Evolutionary conservation across 23 tunicate species (phyloP).

Genomic region (Ascidia mentula): DNA sequence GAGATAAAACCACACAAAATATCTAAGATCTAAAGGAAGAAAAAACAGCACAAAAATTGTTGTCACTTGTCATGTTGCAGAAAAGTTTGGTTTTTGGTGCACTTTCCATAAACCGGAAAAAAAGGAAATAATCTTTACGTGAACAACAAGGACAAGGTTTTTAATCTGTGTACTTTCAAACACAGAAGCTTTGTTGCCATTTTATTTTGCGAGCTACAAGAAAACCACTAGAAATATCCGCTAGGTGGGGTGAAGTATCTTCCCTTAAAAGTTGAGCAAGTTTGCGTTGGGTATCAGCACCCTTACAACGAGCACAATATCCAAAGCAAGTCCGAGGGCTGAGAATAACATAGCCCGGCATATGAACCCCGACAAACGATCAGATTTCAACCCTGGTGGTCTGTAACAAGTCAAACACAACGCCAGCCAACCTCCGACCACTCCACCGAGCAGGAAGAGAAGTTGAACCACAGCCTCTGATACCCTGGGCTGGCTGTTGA

Average conservation of each 20-base stretch:
- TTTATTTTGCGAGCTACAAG: too few relatives aligned
- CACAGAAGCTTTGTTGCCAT: too few relatives aligned
- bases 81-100: too few relatives aligned
- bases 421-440: conserved; percentile 73
- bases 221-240: too few relatives aligned
- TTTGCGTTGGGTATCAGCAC: conserved; percentile 37
- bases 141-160: too few relatives aligned
- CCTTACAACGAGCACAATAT: conserved; percentile 30
- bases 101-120: too few relatives aligned
- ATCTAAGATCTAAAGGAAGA: too few relatives aligned
- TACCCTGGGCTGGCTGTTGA: conserved; percentile 49
- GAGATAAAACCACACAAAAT: too few relatives aligned
- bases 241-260: not conserved
- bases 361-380: conserved; percentile 50
- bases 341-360: conserved; percentile 51
- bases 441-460: conserved; percentile 54
- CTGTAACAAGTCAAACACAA: conserved; percentile 58
- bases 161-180: too few relatives aligned
- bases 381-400: conserved; percentile 48
- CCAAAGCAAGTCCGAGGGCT: conserved; percentile 35
- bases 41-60: too few relatives aligned
- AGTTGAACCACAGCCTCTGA: conserved; percentile 42
- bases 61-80: too few relatives aligned
- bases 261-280: not conserved
- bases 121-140: too few relatives aligned